Conservation (phyloP, 1,140 invertebrate species). For the Trichoplusia ni region DNA sequence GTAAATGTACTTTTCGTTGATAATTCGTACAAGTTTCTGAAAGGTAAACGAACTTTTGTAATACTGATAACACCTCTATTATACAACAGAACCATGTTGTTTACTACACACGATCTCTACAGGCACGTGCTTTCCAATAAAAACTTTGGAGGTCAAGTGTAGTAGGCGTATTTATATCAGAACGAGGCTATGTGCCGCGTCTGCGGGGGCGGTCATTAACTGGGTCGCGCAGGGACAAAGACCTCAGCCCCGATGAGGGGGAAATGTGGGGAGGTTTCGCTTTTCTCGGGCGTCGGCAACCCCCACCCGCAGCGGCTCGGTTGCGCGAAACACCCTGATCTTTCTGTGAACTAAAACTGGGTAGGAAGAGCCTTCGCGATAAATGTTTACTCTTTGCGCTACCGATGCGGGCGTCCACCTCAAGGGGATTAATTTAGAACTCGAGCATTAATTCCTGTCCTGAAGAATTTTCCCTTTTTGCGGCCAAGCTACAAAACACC, state of each 20-base stretch:
- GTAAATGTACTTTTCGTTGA: too few relatives aligned
- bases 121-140: constrained; percentile 79
- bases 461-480: constrained; percentile 69
- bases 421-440: constrained; percentile 76
- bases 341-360: constrained; percentile 52
- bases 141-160: constrained; percentile 81
- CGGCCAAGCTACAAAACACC: constrained; percentile 49
- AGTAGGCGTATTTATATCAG: constrained; percentile 80
- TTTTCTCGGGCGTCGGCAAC: constrained; percentile 53
- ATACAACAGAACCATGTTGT: constrained; percentile 48
- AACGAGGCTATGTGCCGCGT: constrained; percentile 74
- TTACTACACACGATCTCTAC: constrained; percentile 69
- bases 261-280: constrained; percentile 64
- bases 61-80: constrained; percentile 16
- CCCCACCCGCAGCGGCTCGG: constrained; percentile 44
- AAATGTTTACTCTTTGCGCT: constrained; percentile 69
- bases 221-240: constrained; percentile 78
- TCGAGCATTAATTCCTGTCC: constrained; percentile 63
- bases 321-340: constrained; percentile 54
- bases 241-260: constrained; percentile 63
- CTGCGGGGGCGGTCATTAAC: constrained; percentile 80
- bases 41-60: constrained; percentile 14
- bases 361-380: constrained; percentile 38
- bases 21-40: too few relatives aligned
- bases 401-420: constrained; percentile 62